phyloP scores from a whole-genome alignment of 2,797 vertebrate species.

The Cryptoprocta ferox region DNA sequence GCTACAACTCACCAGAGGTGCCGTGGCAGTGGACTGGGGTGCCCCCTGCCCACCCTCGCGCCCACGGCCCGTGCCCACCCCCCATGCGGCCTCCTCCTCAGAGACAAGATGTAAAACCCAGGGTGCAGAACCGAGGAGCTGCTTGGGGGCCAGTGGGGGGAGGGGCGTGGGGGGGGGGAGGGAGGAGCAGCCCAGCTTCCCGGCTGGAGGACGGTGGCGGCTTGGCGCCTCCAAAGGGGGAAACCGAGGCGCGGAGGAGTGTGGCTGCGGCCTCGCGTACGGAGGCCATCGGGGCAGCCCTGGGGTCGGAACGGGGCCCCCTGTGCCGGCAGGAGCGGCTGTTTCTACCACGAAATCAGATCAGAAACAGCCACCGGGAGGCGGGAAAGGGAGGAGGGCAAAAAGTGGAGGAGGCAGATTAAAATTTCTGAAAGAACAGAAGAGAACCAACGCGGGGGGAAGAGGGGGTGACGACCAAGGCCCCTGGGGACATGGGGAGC shows the following conservation, averaged over 20 bases:
- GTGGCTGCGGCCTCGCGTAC: not conserved
- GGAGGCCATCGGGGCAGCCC: not conserved
- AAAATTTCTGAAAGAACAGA: not conserved
- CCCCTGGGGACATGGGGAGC: not conserved
- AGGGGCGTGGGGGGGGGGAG: not conserved
- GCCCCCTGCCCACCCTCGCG: not conserved
- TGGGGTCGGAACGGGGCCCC: not conserved
- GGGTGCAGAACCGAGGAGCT: not conserved
- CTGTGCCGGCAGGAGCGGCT: not conserved
- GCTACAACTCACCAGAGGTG: slow-evolving; percentile 35
- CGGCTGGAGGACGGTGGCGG: not conserved
- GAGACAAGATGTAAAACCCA: not conserved
- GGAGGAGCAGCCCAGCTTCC: not conserved
- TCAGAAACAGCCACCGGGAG: not conserved
- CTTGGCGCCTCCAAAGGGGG: not conserved
- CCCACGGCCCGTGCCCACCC: not conserved
- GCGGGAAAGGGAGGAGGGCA: rapidly evolving
- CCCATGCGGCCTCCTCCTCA: not conserved
- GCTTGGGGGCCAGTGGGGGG: not conserved
- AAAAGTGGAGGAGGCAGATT: not conserved
- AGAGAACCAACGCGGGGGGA: rapidly evolving
- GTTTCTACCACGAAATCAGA: not conserved
- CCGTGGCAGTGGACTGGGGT: not conserved
- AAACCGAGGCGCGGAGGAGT: not conserved
- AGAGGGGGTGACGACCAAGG: not conserved